Base-by-base conservation (phyloP, 2,113 vertebrate genomes). In the Hemiscyllium ocellatum region DNA sequence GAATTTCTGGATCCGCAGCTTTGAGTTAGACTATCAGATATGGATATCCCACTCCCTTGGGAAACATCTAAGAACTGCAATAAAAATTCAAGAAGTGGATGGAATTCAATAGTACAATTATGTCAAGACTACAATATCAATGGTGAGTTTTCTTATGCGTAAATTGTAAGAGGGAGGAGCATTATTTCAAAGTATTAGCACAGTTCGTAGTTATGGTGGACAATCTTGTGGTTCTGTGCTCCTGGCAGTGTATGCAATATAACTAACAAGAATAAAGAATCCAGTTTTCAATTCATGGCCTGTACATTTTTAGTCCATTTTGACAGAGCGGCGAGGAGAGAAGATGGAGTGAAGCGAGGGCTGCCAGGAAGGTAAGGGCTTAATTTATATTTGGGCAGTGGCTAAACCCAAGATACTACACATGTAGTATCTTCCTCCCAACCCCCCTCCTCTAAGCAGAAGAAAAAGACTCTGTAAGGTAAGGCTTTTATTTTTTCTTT, bases 291-390 rank as follows among this genome's bases (percentile, higher is more conserved):
- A 65, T 65, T 91, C 89, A 91, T 91, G 56, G 89, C 56, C 52
- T n/a, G 26, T 91, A 29, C 89, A 65, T 91, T 91, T 91, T 56
- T 56, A n/a, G 52, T 91, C 52, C 56, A 91, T 91, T 91, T 47
- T 47, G 42, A 47, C 42, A 47, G 42, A 47, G 42, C 42, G 42
- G 42, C 42, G 42, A 47, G 42, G 42, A 47, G 42, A 47, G 42
- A 47, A 47, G 42, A 1, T 47, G 42, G 42, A 47, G 42, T 47
- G 42, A 47, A 47, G 42, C 42, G 42, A 47, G 1, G 42, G 42
- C 42, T 47, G 42, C 42, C 42, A 1, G 42, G 42, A 47, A 47
- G 42, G 42, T 47, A 47, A 47, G 42, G 42, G 42, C 42, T 47
- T 47, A 47, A 47, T 47, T 47, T 47, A 47, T 47, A 47, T 47